phyloP scores from a whole-genome alignment of 2,113 vertebrate species.

The Poeciliopsis prolifica region DNA sequence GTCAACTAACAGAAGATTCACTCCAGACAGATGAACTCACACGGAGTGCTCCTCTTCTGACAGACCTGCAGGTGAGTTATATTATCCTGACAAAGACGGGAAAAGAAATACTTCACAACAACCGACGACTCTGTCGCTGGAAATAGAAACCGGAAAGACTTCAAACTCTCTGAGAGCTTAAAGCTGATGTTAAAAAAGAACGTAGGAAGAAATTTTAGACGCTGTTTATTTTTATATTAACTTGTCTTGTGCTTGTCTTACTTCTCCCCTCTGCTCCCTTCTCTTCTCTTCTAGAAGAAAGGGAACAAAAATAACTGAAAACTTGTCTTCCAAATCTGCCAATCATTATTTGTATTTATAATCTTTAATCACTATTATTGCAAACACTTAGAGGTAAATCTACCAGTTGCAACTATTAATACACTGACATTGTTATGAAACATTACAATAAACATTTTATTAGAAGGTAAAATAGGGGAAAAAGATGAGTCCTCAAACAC shows the following conservation, averaged over 20 bases:
- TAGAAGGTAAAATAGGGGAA: neutral
- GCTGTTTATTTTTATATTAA: conserved; percentile 47
- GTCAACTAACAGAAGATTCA: neutral
- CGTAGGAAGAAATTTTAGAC: conserved; percentile 25
- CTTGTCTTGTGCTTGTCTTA: conserved; percentile 4
- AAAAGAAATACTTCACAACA: conserved; percentile 28
- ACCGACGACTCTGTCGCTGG: conserved; percentile 38
- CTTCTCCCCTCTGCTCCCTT: neutral
- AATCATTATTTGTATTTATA: conserved; percentile 3
- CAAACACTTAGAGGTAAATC: neutral
- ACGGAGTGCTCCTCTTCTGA: conserved; percentile 3
- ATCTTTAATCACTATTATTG: neutral
- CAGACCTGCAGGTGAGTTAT: conserved; percentile 29
- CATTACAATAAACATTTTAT: neutral
- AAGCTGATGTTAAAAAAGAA: conserved; percentile 35
- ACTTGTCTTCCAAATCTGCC: neutral
- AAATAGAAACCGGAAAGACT: conserved; percentile 55
- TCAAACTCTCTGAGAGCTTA: conserved; percentile 44
- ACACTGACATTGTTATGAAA: neutral
- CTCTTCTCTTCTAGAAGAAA: neutral
- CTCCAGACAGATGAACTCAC: conserved; percentile 23
- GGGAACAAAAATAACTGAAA: conserved; percentile 21
- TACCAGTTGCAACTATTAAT: neutral
- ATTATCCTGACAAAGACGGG: conserved; percentile 34
- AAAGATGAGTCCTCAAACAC: too few relatives aligned